Percentiles rank a stretch among this genome's conserved stretches.
Conservation (phyloP, 1,140 invertebrate species). For the Papilio machaon region DNA sequence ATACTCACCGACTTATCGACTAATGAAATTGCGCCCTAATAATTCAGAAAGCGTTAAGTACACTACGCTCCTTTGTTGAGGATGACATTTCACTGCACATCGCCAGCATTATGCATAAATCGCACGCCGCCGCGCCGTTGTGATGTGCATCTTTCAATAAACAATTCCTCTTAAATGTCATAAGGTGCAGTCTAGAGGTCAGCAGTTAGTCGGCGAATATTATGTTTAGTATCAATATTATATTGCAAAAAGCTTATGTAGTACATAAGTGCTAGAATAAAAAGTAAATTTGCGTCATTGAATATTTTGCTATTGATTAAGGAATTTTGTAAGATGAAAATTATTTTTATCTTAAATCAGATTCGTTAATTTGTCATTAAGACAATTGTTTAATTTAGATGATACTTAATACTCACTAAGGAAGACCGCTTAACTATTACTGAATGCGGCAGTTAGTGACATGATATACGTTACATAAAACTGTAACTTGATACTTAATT, state of each 20-base stretch:
- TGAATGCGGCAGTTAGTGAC: background rate
- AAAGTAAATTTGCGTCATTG: no score
- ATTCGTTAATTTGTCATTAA: no score
- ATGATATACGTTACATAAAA: background rate
- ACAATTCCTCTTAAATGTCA: conserved; percentile 16
- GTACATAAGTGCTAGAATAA: no score
- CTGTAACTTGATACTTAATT: background rate
- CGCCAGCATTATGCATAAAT: background rate
- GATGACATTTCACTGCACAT: background rate
- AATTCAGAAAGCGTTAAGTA: conserved; percentile 2
- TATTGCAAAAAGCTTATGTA: no score
- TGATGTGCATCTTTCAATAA: background rate
- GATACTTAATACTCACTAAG: no score
- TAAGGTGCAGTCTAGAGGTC: background rate
- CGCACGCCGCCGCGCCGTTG: background rate
- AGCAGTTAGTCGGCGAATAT: background rate
- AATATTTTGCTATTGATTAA: no score
- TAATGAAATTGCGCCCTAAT: no score
- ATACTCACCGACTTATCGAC: no score
- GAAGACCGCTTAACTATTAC: no score
- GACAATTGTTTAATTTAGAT: no score
- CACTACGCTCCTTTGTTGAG: background rate
- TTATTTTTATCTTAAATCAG: no score
- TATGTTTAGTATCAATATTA: background rate
- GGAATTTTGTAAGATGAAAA: no score